These are phyloP conservation scores for Zaprionus bogoriensis DNA, from an alignment of 2,888 invertebrate species.

Conservation along the genomic window DNA sequence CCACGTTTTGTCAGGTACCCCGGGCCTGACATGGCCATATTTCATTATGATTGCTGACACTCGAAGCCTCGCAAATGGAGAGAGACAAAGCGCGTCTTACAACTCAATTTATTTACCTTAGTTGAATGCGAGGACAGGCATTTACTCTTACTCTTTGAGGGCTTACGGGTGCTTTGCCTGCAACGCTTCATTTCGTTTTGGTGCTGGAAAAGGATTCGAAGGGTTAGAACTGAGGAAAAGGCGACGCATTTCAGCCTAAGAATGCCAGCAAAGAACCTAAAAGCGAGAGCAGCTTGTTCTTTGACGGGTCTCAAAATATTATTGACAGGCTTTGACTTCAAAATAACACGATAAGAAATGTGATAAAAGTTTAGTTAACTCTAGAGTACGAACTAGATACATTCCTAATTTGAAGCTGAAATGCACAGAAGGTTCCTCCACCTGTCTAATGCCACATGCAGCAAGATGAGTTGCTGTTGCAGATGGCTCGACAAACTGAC, in stretches of 20 bases:
- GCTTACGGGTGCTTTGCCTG: constrained; percentile 18
- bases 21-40: constrained; percentile 38
- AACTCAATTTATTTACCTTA: constrained; percentile 69
- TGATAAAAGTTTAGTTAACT: too few relatives aligned
- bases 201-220: neutral
- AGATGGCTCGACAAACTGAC: too few relatives aligned
- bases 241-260: neutral
- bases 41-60: constrained; percentile 71
- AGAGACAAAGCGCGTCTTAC: constrained; percentile 45
- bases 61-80: constrained; percentile 60
- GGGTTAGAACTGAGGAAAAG: neutral
- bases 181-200: constrained; percentile 43
- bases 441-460: too few relatives aligned
- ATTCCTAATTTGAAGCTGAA: too few relatives aligned
- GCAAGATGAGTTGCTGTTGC: too few relatives aligned
- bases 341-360: too few relatives aligned
- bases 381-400: too few relatives aligned
- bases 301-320: too few relatives aligned
- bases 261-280: neutral
- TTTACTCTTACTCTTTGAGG: constrained; percentile 43
- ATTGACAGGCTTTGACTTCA: too few relatives aligned
- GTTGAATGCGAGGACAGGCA: constrained; percentile 24
- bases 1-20: constrained; percentile 20
- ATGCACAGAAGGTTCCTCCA: too few relatives aligned
- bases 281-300: too few relatives aligned